A percentile compares a stretch with the other conserved stretches of the same genome.
Conservation (phyloP, 2,113 vertebrate species). For the Engystomops pustulosus region DNA sequence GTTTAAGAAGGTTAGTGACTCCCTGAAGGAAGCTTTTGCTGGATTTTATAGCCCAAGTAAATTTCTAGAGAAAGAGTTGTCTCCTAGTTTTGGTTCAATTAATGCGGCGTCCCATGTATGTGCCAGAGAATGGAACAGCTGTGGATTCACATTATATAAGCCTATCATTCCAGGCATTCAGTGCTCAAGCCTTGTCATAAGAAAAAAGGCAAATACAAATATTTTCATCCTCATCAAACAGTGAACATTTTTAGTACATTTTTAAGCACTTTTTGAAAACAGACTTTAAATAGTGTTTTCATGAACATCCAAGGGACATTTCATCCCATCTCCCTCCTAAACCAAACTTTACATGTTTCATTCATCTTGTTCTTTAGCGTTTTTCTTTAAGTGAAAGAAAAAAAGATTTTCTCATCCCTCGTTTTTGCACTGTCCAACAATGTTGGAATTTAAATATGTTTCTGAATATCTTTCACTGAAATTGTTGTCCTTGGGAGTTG, state of each 20-base stretch:
- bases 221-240: background rate
- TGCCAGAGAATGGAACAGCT: conserved; percentile 30
- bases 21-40: conserved; percentile 12
- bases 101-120: background rate
- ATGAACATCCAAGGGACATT: background rate
- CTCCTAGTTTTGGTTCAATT: conserved; percentile 11
- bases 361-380: background rate
- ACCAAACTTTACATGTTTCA: background rate
- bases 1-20: conserved; percentile 41
- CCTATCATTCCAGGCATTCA: background rate
- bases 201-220: background rate
- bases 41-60: conserved; percentile 26
- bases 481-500: background rate
- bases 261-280: background rate
- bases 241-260: background rate
- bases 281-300: background rate
- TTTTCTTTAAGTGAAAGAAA: background rate
- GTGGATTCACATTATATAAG: conserved; percentile 10
- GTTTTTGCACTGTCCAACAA: background rate
- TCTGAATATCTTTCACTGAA: background rate
- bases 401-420: background rate
- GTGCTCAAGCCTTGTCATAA: background rate
- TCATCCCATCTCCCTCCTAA: background rate
- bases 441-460: background rate
- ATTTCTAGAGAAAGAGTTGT: conserved; percentile 29